Evolutionary conservation across 2,113 vertebrate genomes (phyloP).

Genomic region (Ondatra zibethicus): DNA sequence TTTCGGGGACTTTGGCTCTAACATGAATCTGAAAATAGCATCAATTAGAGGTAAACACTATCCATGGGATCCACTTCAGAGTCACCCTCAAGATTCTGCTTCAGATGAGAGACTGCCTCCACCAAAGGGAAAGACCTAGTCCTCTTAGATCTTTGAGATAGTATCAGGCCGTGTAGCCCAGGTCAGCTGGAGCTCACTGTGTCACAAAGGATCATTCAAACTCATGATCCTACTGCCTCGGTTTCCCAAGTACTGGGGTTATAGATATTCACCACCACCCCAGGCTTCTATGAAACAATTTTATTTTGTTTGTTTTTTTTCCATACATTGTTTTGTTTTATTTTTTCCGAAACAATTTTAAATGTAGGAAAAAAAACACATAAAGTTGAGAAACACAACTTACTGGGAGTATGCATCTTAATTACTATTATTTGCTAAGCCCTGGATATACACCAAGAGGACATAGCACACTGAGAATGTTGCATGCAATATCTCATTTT

Average conservation of each 20-base stretch:
- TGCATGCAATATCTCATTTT: neutral
- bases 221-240: too few species aligned
- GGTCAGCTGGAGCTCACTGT: neutral
- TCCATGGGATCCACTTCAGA: neutral
- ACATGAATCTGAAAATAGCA: conserved; percentile 43
- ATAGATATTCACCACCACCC: too few species aligned
- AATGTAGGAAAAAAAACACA: neutral
- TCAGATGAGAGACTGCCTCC: neutral
- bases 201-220: neutral
- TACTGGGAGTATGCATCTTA: neutral
- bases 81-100: neutral
- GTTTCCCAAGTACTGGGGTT: too few species aligned
- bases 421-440: neutral
- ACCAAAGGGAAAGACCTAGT: neutral
- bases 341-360: conserved; percentile 47
- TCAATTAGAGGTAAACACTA: neutral
- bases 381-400: neutral
- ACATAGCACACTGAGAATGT: neutral
- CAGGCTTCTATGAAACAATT: conserved; percentile 1
- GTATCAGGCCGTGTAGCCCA: too few species aligned
- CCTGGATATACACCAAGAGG: neutral
- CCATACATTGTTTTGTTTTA: too few species aligned
- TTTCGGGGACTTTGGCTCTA: neutral
- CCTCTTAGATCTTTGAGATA: neutral
- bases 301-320: too few species aligned